Evolutionary conservation across 2,113 vertebrate species (phyloP), one percentile per base, ranked within the genome.

Genomic region (Ptyas mucosa): DNA sequence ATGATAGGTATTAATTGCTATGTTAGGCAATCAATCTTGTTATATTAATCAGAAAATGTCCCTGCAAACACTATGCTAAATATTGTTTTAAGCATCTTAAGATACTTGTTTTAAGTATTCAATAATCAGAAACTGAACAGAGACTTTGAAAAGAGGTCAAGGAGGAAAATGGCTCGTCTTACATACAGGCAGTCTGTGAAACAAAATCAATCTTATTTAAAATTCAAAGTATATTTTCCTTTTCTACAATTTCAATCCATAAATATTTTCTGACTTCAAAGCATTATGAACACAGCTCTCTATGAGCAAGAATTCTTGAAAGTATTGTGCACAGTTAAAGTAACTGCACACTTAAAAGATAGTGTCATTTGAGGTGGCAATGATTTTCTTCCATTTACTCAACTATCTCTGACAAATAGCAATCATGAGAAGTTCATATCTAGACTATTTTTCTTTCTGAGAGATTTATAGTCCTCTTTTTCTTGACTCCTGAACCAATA

Each of bases 401-500:
- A 58, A 89, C 23, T 64, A 51, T 12, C 46, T 51, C 46, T 69
- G 24, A 90, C 26, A 52, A 64, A 90, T 34, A 90, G 3, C 18
- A 26, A 69, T n/a, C 49, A 12, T 23, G 14, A 34, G 26, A 52
- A 69, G 43, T 69, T 75, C 1, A 75, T 75, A 49, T 24, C 61
- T 75, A 34, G 34, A 69, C 21, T 91, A 86, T 18, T 92, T 69
- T 61, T 61, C 1, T 14, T 61, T 93, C 94, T 53, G 90, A 55
- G 92, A 57, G 21, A 97, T 88, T 94, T 93, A 91, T 88, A 53
- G n/a, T 8, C 21, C 15, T 55, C 24, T 58, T 58, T 57, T 3
- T 91, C 81, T 21, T 87, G 43, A 9, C 9, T 58, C 54, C 24
- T 87, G 24, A 91, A 91, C 29, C 87, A 88, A 85, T 20, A 0